Evolutionary conservation across 2,797 vertebrate species (phyloP).

Genomic region (Melanotaenia parkinsoni): DNA sequence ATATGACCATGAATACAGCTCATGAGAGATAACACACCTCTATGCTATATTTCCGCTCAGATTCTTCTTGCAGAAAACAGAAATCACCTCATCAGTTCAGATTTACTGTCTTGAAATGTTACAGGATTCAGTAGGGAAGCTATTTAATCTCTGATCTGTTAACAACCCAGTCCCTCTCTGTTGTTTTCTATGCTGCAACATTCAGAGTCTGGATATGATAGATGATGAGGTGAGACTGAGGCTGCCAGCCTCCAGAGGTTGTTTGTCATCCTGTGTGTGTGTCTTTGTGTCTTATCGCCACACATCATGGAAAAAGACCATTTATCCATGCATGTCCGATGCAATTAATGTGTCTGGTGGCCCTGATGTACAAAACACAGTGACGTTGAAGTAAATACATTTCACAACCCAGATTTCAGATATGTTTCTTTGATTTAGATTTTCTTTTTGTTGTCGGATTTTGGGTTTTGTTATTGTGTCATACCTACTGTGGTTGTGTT

Average conservation of each 20-base stretch:
- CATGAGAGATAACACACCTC: neutral
- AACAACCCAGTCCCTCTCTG: conserved; percentile 59
- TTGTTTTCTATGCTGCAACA: conserved; percentile 71
- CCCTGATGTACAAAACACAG: neutral
- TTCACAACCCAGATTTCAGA: neutral
- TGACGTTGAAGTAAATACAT: neutral
- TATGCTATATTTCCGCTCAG: too few species aligned
- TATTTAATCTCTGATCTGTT: conserved; percentile 42
- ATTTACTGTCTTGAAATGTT: conserved; percentile 27
- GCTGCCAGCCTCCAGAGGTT: conserved; percentile 32
- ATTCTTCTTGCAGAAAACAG: neutral
- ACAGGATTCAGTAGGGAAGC: conserved; percentile 5
- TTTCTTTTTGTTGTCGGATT: neutral
- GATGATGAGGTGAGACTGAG: conserved; percentile 95
- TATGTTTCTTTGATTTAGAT: neutral
- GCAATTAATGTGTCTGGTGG: neutral
- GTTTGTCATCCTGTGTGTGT: conserved; percentile 36
- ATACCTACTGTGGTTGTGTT: neutral
- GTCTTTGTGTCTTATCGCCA: conserved; percentile 18
- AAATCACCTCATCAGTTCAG: neutral
- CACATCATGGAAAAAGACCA: neutral
- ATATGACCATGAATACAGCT: neutral
- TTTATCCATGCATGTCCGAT: conserved; percentile 9
- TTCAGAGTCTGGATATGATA: conserved; percentile 99
- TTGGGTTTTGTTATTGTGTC: neutral